phyloP scores from a whole-genome alignment of 2,113 vertebrate species.

The Vidua macroura region DNA sequence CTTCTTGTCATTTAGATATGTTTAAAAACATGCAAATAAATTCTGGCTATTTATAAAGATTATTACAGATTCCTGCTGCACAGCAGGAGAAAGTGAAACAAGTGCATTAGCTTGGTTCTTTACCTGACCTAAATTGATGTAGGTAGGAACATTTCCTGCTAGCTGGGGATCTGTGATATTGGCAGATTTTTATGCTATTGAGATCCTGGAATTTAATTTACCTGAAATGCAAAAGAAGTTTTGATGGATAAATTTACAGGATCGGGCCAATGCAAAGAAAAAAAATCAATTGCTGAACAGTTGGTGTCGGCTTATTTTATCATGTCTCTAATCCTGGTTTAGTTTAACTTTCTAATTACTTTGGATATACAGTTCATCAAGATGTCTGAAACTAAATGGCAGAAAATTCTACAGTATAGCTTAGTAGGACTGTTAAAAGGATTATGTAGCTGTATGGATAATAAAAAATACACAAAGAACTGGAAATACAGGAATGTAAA shows the following conservation, averaged over 20 bases:
- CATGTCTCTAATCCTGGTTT: background rate
- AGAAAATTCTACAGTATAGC: background rate
- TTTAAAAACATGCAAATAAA: background rate
- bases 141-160: background rate
- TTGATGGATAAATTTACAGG: background rate
- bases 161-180: background rate
- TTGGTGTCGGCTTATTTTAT: background rate
- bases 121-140: background rate
- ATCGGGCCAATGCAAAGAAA: accelerated
- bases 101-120: background rate
- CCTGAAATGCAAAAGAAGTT: background rate
- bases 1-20: conserved; percentile 47
- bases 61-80: background rate
- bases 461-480: background rate
- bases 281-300: background rate
- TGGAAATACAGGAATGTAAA: background rate
- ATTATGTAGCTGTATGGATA: background rate
- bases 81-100: background rate
- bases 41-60: background rate
- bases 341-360: background rate
- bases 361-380: background rate
- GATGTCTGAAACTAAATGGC: background rate
- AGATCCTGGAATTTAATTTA: background rate
- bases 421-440: background rate
- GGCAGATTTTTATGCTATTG: background rate